Evolutionary conservation across 2,888 invertebrate species (phyloP), one percentile per base, ranked within the genome.

Genomic region (Macroteleia sp.): DNA sequence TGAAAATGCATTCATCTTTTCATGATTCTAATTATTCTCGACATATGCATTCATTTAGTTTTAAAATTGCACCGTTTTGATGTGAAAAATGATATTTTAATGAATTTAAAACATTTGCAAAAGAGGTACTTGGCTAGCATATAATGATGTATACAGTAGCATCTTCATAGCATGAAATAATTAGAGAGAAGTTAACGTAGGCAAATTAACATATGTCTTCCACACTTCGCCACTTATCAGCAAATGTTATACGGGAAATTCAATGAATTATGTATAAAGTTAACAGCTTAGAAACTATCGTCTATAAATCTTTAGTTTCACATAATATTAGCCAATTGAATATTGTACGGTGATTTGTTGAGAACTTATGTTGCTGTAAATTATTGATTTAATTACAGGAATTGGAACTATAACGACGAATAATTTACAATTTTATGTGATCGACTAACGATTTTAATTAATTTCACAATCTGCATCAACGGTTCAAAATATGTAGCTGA

Each of bases 221-320:
- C 34, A 44, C 39, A 54, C 61, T 74, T 66, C 22, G 44, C 52
- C 54, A 74, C 74, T 67, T 74, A 66, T 74, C 74, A 74, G 74
- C 39, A 56, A 66, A 66, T 66, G 64, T 59, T 74, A 16, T 44
- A 66, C 25, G 44, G 42, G 52, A 57, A 52, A 59, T 59, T 52
- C 41, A 52, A 66, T 66, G 74, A 59, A 74, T 66, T 74, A 66
- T 74, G 74, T 66, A 66, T 44, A 59, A 74, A 64, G 64, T 73
- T 73, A 74, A 66, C 59, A 52, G 54, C 66, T 74, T 74, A 66
- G 59, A 46, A 74, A 66, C 66, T 74, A 9, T 34, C 16, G 1
- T 10, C 44, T 17, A 74, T 59, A 74, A 74, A 74, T 74, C 66
- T 59, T 52, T 39, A 28, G 25, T 4, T 46, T 64, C 46, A 32